Base-by-base conservation (phyloP, 37 sponge, comb jelly and placozoan genomes). In the Axinella damicornis region DNA sequence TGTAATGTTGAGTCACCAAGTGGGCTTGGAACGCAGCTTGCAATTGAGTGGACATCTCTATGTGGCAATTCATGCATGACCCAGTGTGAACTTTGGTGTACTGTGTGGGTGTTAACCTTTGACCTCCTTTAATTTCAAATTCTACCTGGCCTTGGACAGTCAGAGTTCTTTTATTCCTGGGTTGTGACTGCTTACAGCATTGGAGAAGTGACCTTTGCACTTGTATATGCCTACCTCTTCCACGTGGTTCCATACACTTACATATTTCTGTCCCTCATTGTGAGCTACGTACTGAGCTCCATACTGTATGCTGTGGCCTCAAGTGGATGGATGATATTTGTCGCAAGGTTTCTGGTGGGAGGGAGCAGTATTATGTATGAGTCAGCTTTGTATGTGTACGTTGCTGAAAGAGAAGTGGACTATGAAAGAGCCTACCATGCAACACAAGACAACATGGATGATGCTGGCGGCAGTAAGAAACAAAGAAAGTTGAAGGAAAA, bases 111-210 rank as follows among this genome's bases (percentile, higher is more conserved):
- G n/a, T n/a, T n/a, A n/a, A n/a, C n/a, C n/a, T n/a, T n/a, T n/a
- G n/a, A n/a, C n/a, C n/a, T n/a, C n/a, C n/a, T n/a, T n/a, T n/a
- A n/a, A n/a, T n/a, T n/a, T n/a, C 59, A 79, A 69, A 66, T 79
- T 22, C 41, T 22, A 1, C 80, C 65, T 67, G 80, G 80, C 25
- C 69, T 79, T n/a, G 80, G 80, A 27, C 28, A 52, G 27, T 38
- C 52, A 20, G 80, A 79, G 66, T 38, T 54, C 33, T 79, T 79
- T 31, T 79, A 79, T 31, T 65, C 80, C 1, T 79, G 80, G 80
- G 38, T 39, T 40, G 41, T 79, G n/a, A 79, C 80, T 28, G 33
- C 40, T 0, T 79, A 63, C n/a, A 79, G 65, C 68, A 11, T 79
- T 52, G 80, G 80, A 11, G 80, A 63, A 11, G 68, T 79, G 16